A percentile compares a stretch with the other conserved stretches of the same genome.
phyloP scores from a whole-genome alignment of 2,888 invertebrate species.

The Lasioglossum villosulum region DNA sequence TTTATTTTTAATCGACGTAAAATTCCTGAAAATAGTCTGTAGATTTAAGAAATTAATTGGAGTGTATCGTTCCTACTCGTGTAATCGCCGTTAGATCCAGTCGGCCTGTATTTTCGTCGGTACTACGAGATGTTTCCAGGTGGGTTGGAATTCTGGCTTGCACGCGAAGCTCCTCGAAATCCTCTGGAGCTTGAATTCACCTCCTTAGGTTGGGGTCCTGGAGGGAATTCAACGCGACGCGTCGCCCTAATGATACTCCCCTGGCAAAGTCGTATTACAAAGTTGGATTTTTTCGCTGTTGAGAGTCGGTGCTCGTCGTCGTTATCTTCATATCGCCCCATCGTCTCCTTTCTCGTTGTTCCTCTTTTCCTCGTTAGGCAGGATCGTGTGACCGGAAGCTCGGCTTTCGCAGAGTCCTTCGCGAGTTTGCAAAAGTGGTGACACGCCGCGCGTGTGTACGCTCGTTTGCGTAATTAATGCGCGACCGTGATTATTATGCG shows the following conservation, averaged over 20 bases:
- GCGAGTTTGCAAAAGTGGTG: not conserved
- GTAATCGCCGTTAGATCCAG: not conserved
- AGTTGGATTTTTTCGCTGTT: constrained; percentile 35
- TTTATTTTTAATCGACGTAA: no score
- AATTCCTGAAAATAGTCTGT: no score
- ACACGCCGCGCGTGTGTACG: constrained; percentile 35
- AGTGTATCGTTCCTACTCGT: not conserved
- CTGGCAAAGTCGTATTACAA: not conserved
- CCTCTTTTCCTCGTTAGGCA: constrained; percentile 29
- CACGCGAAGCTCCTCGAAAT: constrained; percentile 2
- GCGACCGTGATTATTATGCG: constrained; percentile 5
- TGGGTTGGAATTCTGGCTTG: constrained; percentile 6
- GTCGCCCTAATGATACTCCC: constrained; percentile 28
- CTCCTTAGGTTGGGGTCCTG: not conserved
- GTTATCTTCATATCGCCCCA: not conserved
- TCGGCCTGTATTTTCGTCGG: not conserved
- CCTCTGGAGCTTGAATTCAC: not conserved
- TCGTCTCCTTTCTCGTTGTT: not conserved
- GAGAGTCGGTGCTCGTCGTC: not conserved
- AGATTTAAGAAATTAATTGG: not conserved
- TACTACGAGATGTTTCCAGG: constrained; percentile 7
- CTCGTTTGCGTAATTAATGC: constrained; percentile 51
- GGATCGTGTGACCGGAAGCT: constrained; percentile 50
- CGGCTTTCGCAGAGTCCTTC: constrained; percentile 18
- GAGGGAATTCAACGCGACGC: not conserved